Evolutionary conservation across 2,888 invertebrate genomes (phyloP).

Genomic region (Hanleya hanleyi): DNA sequence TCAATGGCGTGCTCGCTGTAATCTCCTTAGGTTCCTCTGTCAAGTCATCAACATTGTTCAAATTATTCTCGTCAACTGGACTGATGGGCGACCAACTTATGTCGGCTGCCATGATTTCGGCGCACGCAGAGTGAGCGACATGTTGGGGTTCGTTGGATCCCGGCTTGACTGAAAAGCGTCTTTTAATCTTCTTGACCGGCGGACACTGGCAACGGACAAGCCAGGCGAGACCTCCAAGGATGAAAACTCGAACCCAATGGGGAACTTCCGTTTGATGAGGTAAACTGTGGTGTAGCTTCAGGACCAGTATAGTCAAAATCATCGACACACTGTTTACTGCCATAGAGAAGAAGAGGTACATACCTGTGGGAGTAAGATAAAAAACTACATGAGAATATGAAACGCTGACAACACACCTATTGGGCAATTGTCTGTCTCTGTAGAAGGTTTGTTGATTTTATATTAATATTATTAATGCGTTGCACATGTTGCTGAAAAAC

Average conservation of each 20-base stretch:
- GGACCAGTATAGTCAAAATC: not conserved
- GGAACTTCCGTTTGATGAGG: not conserved
- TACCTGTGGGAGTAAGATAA: not conserved
- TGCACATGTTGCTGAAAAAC: too few species aligned
- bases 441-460: too few species aligned
- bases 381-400: too few species aligned
- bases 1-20: not conserved
- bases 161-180: not conserved
- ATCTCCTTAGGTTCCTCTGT: not conserved
- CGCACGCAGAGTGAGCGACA: too few species aligned
- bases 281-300: not conserved
- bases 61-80: too few species aligned
- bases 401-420: too few species aligned
- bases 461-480: too few species aligned
- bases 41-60: too few species aligned
- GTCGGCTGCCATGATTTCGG: too few species aligned
- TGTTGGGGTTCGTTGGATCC: not conserved
- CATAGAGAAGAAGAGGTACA: not conserved
- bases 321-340: not conserved
- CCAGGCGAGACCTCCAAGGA: slow-evolving; percentile 39
- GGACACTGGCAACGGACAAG: slow-evolving; percentile 49
- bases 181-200: not conserved
- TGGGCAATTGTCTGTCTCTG: too few species aligned
- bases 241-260: slow-evolving; percentile 1
- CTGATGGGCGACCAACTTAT: too few species aligned